Percentiles rank a stretch among this genome's conserved stretches.
These are phyloP conservation scores for Sinohyriopsis cumingii DNA, from an alignment of 2,888 invertebrate species.

Conservation along the genomic window DNA sequence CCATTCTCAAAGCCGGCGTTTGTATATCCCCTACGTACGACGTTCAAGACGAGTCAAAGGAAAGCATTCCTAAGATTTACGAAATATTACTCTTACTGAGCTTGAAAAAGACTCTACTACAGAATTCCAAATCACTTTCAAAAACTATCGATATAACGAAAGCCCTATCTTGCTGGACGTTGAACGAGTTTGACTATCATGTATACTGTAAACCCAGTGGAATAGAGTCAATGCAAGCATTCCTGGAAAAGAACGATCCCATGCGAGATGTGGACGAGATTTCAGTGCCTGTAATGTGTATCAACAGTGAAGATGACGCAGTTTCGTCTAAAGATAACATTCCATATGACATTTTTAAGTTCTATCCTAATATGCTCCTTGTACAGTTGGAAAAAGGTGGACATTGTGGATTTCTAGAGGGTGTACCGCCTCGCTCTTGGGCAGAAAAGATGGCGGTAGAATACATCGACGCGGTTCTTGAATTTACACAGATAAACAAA, in stretches of 20 bases:
- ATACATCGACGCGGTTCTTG: conserved; percentile 52
- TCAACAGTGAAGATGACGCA: conserved; percentile 66
- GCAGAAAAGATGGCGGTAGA: conserved; percentile 49
- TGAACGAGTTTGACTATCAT: conserved; percentile 54
- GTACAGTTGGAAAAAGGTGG: conserved; percentile 64
- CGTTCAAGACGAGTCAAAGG: conserved; percentile 37
- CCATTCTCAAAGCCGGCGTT: conserved; percentile 53
- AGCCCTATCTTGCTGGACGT: conserved; percentile 46
- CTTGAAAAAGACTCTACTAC: conserved; percentile 50
- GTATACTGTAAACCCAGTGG: conserved; percentile 58
- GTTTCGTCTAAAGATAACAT: conserved; percentile 49
- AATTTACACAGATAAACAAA: conserved; percentile 20
- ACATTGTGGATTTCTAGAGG: conserved; percentile 67
- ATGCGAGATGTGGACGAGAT: conserved; percentile 68
- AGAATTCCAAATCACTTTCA: conserved; percentile 51
- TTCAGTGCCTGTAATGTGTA: conserved; percentile 63
- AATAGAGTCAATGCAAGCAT: conserved; percentile 49
- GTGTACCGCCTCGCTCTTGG: conserved; percentile 46
- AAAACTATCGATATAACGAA: conserved; percentile 49
- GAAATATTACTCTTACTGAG: conserved; percentile 47
- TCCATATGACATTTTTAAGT: conserved; percentile 64
- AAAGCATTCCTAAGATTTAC: conserved; percentile 48
- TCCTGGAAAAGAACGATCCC: conserved; percentile 66
- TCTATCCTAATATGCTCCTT: conserved; percentile 65
- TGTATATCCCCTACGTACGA: conserved; percentile 66